Evolutionary conservation across 2,797 vertebrate genomes (phyloP).

Genomic region (Xenentodon cancila): DNA sequence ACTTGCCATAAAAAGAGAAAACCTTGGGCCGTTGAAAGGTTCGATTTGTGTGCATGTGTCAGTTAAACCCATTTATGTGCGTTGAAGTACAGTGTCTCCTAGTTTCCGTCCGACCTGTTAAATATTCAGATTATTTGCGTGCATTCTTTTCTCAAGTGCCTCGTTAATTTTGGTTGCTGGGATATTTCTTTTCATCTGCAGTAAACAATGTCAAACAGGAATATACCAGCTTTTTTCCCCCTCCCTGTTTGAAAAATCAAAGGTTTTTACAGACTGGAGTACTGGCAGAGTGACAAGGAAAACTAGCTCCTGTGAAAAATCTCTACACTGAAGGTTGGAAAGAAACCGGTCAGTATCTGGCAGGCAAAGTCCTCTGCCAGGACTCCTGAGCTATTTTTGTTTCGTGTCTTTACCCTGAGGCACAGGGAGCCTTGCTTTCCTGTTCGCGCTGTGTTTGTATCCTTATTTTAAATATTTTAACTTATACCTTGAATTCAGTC

Average conservation of each 20-base stretch:
- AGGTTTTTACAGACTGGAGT: slow-evolving; percentile 21
- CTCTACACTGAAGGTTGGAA: slow-evolving; percentile 19
- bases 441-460: slow-evolving; percentile 8
- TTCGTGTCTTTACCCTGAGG: slow-evolving; percentile 36
- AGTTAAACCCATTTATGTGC: no score
- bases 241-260: slow-evolving; percentile 17
- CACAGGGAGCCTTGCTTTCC: slow-evolving; percentile 15
- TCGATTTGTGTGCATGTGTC: neutral
- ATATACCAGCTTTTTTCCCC: neutral
- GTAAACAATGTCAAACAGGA: slow-evolving; percentile 16
- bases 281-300: slow-evolving; percentile 17
- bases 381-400: slow-evolving; percentile 45
- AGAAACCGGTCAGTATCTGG: slow-evolving; percentile 36
- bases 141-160: slow-evolving; percentile 33
- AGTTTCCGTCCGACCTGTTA: slow-evolving; percentile 16
- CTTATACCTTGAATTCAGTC: slow-evolving; percentile 1
- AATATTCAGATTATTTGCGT: neutral
- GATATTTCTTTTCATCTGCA: slow-evolving; percentile 41
- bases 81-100: neutral
- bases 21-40: neutral
- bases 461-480: slow-evolving; percentile 6
- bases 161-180: slow-evolving; percentile 45
- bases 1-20: neutral
- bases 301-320: slow-evolving; percentile 13
- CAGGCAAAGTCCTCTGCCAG: slow-evolving; percentile 28